Percentiles rank a stretch among this genome's conserved stretches.
These are phyloP conservation scores for Lithophane semibrunnea DNA, from an alignment of 2,888 invertebrate genomes.

Conservation along the genomic window DNA sequence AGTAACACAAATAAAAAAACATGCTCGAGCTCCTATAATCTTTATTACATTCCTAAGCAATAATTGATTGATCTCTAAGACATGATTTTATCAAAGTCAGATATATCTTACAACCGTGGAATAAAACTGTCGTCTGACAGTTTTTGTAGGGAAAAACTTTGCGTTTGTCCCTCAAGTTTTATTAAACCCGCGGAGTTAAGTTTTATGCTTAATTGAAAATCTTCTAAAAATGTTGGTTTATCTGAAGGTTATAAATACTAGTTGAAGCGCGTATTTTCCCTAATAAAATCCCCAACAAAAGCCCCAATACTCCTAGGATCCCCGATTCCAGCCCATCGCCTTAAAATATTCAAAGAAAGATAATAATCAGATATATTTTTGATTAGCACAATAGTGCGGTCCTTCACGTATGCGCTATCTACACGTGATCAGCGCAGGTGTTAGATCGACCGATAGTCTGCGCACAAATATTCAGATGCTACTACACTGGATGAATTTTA, in stretches of 20 bases:
- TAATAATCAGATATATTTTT: constrained; percentile 30
- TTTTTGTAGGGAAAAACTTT: no score
- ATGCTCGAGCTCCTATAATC: neutral
- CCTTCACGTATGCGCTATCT: constrained; percentile 47
- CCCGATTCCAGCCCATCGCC: neutral
- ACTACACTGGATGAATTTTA: constrained; percentile 45
- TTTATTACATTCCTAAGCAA: constrained; percentile 3
- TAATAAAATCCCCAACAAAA: no score
- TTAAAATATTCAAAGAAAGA: neutral
- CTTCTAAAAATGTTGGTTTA: no score
- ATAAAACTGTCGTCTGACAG: no score
- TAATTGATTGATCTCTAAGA: constrained; percentile 13
- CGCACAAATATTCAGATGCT: constrained; percentile 25
- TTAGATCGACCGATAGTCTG: constrained; percentile 46
- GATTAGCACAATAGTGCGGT: constrained; percentile 36
- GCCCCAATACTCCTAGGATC: no score
- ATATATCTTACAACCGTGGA: no score
- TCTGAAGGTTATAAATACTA: no score
- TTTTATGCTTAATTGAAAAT: no score
- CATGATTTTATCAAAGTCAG: no score
- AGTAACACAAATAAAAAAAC: neutral
- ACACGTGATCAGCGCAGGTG: constrained; percentile 40
- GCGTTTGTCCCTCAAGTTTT: no score
- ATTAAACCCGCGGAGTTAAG: no score
- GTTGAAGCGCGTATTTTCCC: neutral